A percentile compares a stretch with the other conserved stretches of the same genome.
These are phyloP conservation scores for Orientallactaga sibirica DNA, from an alignment of 2,797 vertebrate genomes.

Conservation along the genomic window DNA sequence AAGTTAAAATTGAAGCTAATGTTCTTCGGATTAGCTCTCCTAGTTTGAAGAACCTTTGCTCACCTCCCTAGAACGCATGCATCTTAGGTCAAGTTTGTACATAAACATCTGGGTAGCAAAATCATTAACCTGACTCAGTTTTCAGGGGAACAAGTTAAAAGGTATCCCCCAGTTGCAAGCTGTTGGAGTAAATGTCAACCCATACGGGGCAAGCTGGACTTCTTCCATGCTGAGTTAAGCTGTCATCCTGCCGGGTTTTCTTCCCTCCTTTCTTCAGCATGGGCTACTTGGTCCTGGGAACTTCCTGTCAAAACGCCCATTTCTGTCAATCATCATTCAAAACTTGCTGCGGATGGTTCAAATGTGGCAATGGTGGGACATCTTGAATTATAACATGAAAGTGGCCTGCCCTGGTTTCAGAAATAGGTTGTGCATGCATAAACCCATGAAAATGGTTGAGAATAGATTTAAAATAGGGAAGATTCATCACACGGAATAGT, in stretches of 20 bases:
- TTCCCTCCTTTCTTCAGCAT: conserved; percentile 48
- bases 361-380: neutral
- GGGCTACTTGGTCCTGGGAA: conserved; percentile 40
- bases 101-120: conserved; percentile 58
- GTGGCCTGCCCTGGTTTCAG: neutral
- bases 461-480: conserved; percentile 1
- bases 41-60: conserved; percentile 58
- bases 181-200: conserved; percentile 75
- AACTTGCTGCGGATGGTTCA: neutral
- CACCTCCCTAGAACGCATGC: neutral
- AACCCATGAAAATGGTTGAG: neutral
- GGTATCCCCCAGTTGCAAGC: conserved; percentile 71
- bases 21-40: neutral
- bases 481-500: neutral
- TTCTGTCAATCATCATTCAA: conserved; percentile 46
- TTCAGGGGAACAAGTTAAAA: conserved; percentile 74
- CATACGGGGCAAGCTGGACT: conserved; percentile 66
- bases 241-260: conserved; percentile 46
- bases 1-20: conserved; percentile 35
- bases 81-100: neutral
- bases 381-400: neutral
- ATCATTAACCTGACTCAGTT: conserved; percentile 66
- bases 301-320: neutral
- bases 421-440: conserved; percentile 4
- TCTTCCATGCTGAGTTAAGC: conserved; percentile 69